Evolutionary conservation across 2,888 invertebrate species (phyloP).

Genomic region (Psylliodes chrysocephalus): DNA sequence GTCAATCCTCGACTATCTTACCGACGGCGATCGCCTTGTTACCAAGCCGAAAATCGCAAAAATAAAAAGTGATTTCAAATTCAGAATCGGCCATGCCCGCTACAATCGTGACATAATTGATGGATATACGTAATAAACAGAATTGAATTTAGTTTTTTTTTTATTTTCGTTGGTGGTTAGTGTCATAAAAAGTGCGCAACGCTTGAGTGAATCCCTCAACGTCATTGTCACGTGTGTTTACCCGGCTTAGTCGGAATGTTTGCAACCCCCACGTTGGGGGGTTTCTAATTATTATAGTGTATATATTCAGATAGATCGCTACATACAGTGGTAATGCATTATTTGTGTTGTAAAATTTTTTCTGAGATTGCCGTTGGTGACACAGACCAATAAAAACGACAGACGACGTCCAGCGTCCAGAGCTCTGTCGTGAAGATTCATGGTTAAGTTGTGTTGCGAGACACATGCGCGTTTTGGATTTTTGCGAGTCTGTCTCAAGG

Average conservation of each 20-base stretch:
- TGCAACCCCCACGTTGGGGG: neutral
- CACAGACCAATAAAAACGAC: too few relatives aligned
- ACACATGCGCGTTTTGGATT: conserved; percentile 12
- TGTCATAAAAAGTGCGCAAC: conserved; percentile 3
- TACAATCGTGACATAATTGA: conserved; percentile 16
- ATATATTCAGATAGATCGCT: too few relatives aligned
- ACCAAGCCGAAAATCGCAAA: conserved; percentile 32
- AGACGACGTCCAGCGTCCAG: too few relatives aligned
- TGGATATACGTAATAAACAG: conserved; percentile 5
- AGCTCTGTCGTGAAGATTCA: neutral
- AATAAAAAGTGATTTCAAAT: conserved; percentile 26
- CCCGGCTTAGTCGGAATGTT: neutral
- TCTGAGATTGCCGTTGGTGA: too few relatives aligned
- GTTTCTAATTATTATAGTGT: too few relatives aligned
- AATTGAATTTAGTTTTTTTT: too few relatives aligned
- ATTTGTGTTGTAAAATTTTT: too few relatives aligned
- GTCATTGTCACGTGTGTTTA: neutral
- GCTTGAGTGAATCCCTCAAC: conserved; percentile 6
- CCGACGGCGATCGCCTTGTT: conserved; percentile 32
- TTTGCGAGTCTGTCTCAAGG: conserved; percentile 18
- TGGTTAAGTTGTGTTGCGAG: neutral
- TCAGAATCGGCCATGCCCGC: conserved; percentile 11
- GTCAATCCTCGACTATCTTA: conserved; percentile 44
- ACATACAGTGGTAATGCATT: too few relatives aligned
- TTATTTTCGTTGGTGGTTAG: conserved; percentile 1